Evolutionary conservation across 2,113 vertebrate species (phyloP), one percentile per base, ranked within the genome.

Genomic region (Solea senegalensis): DNA sequence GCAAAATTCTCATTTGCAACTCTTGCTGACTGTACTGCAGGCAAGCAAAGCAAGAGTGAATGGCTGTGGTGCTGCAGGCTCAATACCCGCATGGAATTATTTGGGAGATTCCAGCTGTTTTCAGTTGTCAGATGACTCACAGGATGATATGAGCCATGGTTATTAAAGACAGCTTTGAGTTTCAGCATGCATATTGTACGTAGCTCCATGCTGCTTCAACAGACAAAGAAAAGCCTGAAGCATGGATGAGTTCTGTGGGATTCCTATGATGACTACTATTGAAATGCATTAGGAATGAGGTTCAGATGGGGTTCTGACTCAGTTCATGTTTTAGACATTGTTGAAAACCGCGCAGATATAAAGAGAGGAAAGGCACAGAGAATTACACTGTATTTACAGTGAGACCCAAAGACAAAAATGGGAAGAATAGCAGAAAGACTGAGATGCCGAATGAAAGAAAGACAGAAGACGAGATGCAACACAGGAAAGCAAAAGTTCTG

Each of bases 201-300:
- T 40, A 66, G 51, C n/a, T 51, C 8, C 54, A 61, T 68, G 58
- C 72, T 60, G 72, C 53, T 80, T 72, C 49, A 76, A 59, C 51
- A 44, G 46, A 64, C 43, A 54, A 65, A 68, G 43, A 64, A 50
- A 27, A 63, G 64, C 59, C 67, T 79, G 49, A 63, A 74, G 80
- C 61, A 72, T 43, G 51, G 43, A 81, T 16, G 28, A 51, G 55
- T 71, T 79, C 59, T 73, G 43, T 34, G 21, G 51, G 43, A 68
- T 57, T 81, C 68, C 61, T 67, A 52, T 63, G 41, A 76, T 60
- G 68, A 34, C 59, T 51, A 8, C 69, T 50, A 74, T 53, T 61
- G 65, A 63, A 73, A 82, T 80, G 80, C 80, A 77, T 79, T 78
- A 60, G 61, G 72, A 62, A 80, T 84, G 78, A 84, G 73, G 67